Base-by-base conservation (phyloP, 2,888 invertebrate genomes). In the Aporophyla lueneburgensis region DNA sequence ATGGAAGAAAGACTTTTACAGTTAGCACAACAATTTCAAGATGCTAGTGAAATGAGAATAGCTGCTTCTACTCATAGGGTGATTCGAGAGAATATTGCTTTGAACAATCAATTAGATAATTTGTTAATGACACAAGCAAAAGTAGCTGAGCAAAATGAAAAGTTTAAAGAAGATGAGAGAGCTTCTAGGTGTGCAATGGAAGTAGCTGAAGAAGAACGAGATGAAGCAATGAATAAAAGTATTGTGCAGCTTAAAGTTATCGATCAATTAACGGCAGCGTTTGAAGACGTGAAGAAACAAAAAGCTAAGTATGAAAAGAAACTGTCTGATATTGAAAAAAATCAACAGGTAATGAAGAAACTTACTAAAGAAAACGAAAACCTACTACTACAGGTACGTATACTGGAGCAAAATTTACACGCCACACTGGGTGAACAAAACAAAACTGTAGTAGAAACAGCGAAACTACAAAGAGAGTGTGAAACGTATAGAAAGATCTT, bases 21-120 rank as follows among this genome's bases (percentile, higher is more conserved):
- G 88, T 96, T 99, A 0, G 98, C 99, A 0, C 97, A 98, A 86
- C 98, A 98, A 89, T 99, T 99, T 90, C 98, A 98, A 87, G 98
- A 98, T 89, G 98, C 98, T 5, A 99, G 98, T 69, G 98, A 99
- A 92, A 95, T 98, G 73, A 97, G 98, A 76, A 98, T 99, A 91
- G 98, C 99, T 0, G 98, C 99, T 24, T 98, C 99, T 3, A 99
- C 99, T 0, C 98, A 99, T 84, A 97, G 98, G 76, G 97, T 98
- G 0, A 98, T 99, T 33, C 96, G 98, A 80, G 99, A 99, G 95
- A 99, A 99, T 91, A 98, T 98, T 76, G 97, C 98, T 0, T 96
- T 98, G 7, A 98, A 98, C 91, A 98, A 98, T 90, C 98, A 98
- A 94, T 94, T 98, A 40, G 98, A 98, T 87, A 95, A 93, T 61